Percentiles rank a stretch among this genome's conserved stretches.
These are phyloP conservation scores for Sphinx pinastri DNA, from an alignment of 2,888 invertebrate genomes.

Conservation along the genomic window DNA sequence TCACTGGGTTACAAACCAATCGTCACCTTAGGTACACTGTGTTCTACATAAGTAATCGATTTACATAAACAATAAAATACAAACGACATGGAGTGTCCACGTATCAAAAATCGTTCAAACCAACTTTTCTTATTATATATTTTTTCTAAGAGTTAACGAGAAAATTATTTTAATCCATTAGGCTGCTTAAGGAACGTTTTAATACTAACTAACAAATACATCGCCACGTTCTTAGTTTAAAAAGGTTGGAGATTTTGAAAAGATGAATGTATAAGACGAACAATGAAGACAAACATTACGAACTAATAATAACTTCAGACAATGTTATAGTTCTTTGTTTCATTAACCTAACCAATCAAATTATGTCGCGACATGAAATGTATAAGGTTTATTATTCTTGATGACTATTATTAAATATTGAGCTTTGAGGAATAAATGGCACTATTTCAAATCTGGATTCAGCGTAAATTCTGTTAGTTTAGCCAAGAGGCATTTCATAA, in stretches of 20 bases:
- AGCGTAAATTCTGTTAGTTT: slow-evolving; percentile 7
- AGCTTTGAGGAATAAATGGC: slow-evolving; percentile 46
- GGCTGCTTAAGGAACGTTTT: slow-evolving; percentile 42
- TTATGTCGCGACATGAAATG: slow-evolving; percentile 10
- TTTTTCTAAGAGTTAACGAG: slow-evolving; percentile 32
- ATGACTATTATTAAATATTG: slow-evolving; percentile 7
- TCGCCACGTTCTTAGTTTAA: slow-evolving; percentile 4
- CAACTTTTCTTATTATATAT: slow-evolving; percentile 17
- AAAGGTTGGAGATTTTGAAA: slow-evolving; percentile 13
- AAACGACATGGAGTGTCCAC: slow-evolving; percentile 13
- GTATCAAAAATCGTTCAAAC: slow-evolving; percentile 26
- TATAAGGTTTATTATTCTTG: neutral
- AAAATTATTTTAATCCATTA: slow-evolving; percentile 35
- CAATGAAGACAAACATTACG: slow-evolving; percentile 2
- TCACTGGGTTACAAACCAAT: slow-evolving; percentile 18
- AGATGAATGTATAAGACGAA: neutral
- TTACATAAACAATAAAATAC: slow-evolving; percentile 21
- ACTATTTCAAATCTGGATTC: slow-evolving; percentile 52
- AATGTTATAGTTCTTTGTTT: slow-evolving; percentile 8
- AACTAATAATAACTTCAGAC: slow-evolving; percentile 10
- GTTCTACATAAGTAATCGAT: slow-evolving; percentile 15
- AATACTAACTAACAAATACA: slow-evolving; percentile 24
- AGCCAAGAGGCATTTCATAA: slow-evolving; percentile 8
- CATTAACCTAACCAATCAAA: slow-evolving; percentile 7
- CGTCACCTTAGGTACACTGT: slow-evolving; percentile 6